These are phyloP conservation scores for Keiferia lycopersicella DNA, from an alignment of 2,888 invertebrate species.

Conservation along the genomic window DNA sequence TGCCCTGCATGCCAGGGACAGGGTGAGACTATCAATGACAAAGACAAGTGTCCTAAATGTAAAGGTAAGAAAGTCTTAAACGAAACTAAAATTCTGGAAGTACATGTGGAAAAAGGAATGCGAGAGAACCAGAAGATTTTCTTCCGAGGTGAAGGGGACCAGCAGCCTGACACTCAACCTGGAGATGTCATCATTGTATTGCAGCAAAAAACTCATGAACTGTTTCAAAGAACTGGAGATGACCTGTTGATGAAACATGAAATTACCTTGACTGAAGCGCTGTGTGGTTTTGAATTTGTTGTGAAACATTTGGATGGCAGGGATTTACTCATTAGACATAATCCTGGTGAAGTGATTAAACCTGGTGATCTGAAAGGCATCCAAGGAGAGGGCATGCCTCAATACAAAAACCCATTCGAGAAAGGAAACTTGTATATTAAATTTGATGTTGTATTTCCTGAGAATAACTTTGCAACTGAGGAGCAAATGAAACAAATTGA, in stretches of 20 bases:
- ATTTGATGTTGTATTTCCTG: constrained; percentile 93
- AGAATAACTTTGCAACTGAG: constrained; percentile 87
- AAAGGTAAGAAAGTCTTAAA: constrained; percentile 91
- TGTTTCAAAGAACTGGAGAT: constrained; percentile 89
- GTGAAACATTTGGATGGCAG: constrained; percentile 95
- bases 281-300: constrained; percentile 93
- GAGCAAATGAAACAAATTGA: constrained; percentile 86
- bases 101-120: constrained; percentile 95
- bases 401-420: constrained; percentile 90
- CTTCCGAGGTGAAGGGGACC: constrained; percentile 95
- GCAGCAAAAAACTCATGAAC: constrained; percentile 89
- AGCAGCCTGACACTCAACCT: constrained; percentile 91
- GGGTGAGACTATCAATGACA: constrained; percentile 89
- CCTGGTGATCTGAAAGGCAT: constrained; percentile 91
- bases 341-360: constrained; percentile 91
- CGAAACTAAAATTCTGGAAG: constrained; percentile 92
- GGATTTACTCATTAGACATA: constrained; percentile 88
- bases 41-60: constrained; percentile 91
- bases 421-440: constrained; percentile 93
- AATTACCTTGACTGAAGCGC: constrained; percentile 91
- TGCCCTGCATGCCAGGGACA: constrained; percentile 85
- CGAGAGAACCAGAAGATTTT: constrained; percentile 91
- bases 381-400: constrained; percentile 94
- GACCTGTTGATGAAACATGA: constrained; percentile 88
- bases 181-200: constrained; percentile 95